Evolutionary conservation across 2,888 invertebrate genomes (phyloP).

Genomic region (Dioctria linearis): DNA sequence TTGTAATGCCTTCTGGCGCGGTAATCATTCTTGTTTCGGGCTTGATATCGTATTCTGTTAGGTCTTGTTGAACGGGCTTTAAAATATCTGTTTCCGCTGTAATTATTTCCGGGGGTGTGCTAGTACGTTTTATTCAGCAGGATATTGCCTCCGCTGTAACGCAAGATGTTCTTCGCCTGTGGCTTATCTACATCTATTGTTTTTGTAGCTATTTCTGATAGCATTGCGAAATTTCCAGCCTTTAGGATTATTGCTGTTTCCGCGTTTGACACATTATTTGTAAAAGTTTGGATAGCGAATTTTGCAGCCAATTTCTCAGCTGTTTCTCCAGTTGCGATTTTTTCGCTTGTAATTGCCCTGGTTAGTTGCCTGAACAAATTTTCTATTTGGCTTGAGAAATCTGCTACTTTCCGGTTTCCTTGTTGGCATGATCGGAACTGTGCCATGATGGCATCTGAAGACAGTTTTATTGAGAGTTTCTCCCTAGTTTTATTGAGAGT

Average conservation of each 20-base stretch:
- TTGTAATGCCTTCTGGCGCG: background rate
- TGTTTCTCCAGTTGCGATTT: slow-evolving; percentile 16
- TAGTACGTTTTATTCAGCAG: background rate
- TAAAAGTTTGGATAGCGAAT: background rate
- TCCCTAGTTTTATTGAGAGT: background rate
- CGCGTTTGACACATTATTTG: slow-evolving; percentile 10
- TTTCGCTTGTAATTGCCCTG: slow-evolving; percentile 11
- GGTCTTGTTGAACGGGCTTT: background rate
- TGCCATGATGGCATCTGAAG: background rate
- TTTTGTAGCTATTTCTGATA: slow-evolving; percentile 15
- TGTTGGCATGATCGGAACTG: background rate
- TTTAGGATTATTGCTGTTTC: slow-evolving; percentile 22
- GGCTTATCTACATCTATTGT: slow-evolving; percentile 1
- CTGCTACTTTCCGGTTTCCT: background rate
- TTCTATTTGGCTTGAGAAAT: slow-evolving; percentile 16
- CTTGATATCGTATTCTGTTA: background rate
- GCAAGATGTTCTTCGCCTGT: background rate
- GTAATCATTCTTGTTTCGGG: background rate
- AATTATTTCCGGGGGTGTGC: background rate
- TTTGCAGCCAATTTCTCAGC: background rate
- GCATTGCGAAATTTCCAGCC: background rate
- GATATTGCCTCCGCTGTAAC: background rate
- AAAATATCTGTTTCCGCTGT: no score
- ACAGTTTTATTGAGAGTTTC: background rate
- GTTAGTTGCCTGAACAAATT: background rate